Conservation (phyloP, 2,113 vertebrate species). For the Scopus umbretta region DNA sequence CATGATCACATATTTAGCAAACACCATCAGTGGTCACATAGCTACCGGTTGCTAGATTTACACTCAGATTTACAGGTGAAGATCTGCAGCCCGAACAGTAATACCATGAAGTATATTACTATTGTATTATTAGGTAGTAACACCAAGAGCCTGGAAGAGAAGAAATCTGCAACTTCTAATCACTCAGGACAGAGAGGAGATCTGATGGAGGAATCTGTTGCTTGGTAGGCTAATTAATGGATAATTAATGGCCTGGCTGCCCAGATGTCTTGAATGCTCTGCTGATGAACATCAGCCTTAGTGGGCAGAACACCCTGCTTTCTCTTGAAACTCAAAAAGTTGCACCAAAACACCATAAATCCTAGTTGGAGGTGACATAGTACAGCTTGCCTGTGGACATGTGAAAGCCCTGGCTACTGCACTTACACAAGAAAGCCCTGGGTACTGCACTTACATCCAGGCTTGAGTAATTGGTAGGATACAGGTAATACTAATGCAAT, state of each 20-base stretch:
- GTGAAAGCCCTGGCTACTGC: neutral
- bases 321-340: neutral
- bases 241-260: neutral
- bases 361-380: neutral
- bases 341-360: neutral
- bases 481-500: accelerated
- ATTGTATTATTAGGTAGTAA: too few species aligned
- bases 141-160: neutral
- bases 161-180: neutral
- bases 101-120: neutral
- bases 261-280: too few species aligned
- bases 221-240: neutral
- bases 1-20: neutral
- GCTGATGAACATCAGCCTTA: neutral
- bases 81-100: neutral
- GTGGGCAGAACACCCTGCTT: neutral
- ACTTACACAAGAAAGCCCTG: neutral
- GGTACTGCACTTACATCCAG: neutral
- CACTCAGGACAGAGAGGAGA: neutral
- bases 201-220: neutral
- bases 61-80: neutral
- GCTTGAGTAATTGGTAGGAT: too few species aligned
- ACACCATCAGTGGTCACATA: neutral
- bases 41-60: neutral
- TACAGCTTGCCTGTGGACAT: neutral